phyloP scores from a whole-genome alignment of 1,140 invertebrate species.

The Bombus superbus region DNA sequence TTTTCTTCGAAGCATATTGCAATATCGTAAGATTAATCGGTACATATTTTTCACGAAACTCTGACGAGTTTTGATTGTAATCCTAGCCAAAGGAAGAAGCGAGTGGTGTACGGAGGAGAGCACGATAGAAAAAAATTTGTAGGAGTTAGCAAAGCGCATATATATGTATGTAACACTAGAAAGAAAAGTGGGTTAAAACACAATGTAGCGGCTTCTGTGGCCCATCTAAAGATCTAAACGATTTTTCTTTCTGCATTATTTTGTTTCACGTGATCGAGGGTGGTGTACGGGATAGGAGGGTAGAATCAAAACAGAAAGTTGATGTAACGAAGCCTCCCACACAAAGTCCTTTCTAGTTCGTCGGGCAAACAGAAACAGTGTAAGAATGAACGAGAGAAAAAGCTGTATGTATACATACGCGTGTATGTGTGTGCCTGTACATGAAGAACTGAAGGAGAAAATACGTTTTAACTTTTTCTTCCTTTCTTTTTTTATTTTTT shows the following conservation, averaged over 20 bases:
- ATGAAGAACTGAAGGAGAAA: slow-evolving; percentile 4
- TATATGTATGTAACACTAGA: slow-evolving; percentile 62
- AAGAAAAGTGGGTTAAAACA: slow-evolving; percentile 39
- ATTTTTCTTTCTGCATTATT: slow-evolving; percentile 13
- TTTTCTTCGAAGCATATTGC: not conserved
- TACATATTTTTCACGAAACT: slow-evolving; percentile 19
- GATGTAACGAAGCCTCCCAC: not conserved
- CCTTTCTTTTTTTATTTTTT: no score
- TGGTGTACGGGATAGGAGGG: slow-evolving; percentile 37
- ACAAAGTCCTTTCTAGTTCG: slow-evolving; percentile 37
- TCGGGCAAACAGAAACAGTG: slow-evolving; percentile 8
- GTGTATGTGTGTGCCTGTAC: slow-evolving; percentile 14
- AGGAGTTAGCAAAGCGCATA: slow-evolving; percentile 48
- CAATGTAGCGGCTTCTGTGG: slow-evolving; percentile 36
- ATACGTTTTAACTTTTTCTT: slow-evolving; percentile 6
- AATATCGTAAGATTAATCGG: not conserved
- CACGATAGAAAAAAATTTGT: slow-evolving; percentile 51
- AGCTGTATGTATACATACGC: slow-evolving; percentile 13
- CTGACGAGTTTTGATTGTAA: slow-evolving; percentile 3
- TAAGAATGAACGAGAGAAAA: slow-evolving; percentile 22
- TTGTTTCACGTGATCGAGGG: slow-evolving; percentile 33
- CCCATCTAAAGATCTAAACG: slow-evolving; percentile 20
- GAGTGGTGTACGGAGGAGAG: slow-evolving; percentile 41
- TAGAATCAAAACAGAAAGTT: slow-evolving; percentile 42
- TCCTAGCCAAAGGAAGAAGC: slow-evolving; percentile 17